Base-by-base conservation (phyloP, 2,888 invertebrate genomes). In the Eupithecia centaureata region DNA sequence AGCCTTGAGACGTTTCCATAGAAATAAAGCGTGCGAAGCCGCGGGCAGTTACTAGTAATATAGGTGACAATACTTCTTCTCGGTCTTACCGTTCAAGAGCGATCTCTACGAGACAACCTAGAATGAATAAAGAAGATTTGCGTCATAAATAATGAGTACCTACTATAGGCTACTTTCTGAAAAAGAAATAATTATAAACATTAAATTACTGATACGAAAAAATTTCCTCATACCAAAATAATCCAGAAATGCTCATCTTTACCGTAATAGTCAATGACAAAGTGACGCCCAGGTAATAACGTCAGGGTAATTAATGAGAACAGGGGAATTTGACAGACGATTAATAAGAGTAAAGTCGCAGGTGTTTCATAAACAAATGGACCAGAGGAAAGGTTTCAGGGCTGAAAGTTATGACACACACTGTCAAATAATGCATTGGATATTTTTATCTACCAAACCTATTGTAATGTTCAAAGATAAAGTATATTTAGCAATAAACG, bases 301-400 rank as follows among this genome's bases (percentile, higher is more conserved):
- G 76, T 77, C 78, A 76, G 76, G 80, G 82, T 81, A 82, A 86
- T 86, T 83, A 85, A 86, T 86, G 82, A 80, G 77, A 59, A 56
- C 62, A 67, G 75, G 77, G 65, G 78, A 80, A 81, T 82, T 82
- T 83, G 85, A 79, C 81, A 82, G 82, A 82, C 82, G 86, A 89
- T 88, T 86, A 87, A 89, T 89, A 82, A 77, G 68, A 77, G 80
- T 78, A 76, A 76, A 78, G 74, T 76, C 81, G 78, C 84, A 86
- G 86, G 88, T 86, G 87, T 79, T 80, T 78, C 77, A 75, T 80
- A 84, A 81, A 84, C 84, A 87, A 85, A 83, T 80, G 81, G 72
- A 70, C 71, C 70, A 70, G 75, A 75, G 77, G 75, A 78, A 82
- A 82, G 80, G 78, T 57, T 32, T 32, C 57, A 30, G 28, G 22